Conservation (phyloP, 1,140 invertebrate species). For the Acyrthosiphon pisum region DNA sequence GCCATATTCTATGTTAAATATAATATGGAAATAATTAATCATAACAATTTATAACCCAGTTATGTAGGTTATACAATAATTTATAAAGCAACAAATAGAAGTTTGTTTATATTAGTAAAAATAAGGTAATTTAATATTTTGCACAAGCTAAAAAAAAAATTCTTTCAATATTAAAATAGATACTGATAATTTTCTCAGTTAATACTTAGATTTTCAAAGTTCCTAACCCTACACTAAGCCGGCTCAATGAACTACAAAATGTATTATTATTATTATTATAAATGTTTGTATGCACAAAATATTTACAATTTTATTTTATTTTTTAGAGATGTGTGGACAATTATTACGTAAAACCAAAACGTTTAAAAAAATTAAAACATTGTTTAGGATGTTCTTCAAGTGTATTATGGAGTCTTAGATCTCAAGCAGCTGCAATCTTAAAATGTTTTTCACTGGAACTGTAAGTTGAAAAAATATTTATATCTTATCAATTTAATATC, state of each 20-base stretch:
- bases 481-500: too few relatives aligned
- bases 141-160: too few relatives aligned
- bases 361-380: neutral
- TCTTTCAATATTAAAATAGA: neutral
- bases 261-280: neutral
- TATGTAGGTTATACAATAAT: too few relatives aligned
- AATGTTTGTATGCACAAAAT: neutral
- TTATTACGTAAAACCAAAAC: neutral
- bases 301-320: neutral
- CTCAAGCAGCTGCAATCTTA: neutral
- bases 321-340: neutral
- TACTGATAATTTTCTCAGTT: neutral
- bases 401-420: neutral
- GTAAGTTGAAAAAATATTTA: neutral
- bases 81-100: too few relatives aligned
- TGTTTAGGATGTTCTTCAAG: neutral
- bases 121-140: too few relatives aligned
- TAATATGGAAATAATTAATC: too few relatives aligned
- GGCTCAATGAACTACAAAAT: neutral
- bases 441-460: conserved; percentile 17
- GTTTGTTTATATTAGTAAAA: too few relatives aligned
- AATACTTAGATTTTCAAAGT: neutral
- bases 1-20: too few relatives aligned
- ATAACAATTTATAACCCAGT: too few relatives aligned
- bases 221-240: neutral